Conservation (phyloP, 1,140 invertebrate species). For the Drosophila sp. region DNA sequence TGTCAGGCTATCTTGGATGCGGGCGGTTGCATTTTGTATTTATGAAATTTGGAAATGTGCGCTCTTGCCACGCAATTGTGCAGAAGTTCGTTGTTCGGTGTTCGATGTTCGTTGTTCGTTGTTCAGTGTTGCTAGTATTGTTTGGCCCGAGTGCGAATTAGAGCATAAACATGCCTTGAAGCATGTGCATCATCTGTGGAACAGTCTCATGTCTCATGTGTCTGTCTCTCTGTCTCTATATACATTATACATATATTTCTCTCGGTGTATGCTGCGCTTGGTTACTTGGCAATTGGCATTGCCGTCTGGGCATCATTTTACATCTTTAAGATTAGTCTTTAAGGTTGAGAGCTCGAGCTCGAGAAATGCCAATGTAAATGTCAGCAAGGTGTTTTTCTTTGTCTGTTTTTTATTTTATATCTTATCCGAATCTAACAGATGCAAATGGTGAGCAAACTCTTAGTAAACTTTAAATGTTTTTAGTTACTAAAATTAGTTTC, state of each 20-base stretch:
- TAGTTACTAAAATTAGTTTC: slow-evolving; percentile 40
- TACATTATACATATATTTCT: slow-evolving; percentile 7
- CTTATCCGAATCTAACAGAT: neutral
- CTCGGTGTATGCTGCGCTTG: slow-evolving; percentile 31
- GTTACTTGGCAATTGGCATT: slow-evolving; percentile 27
- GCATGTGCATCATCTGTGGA: slow-evolving; percentile 66
- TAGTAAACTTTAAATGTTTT: slow-evolving; percentile 16
- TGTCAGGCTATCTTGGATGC: slow-evolving; percentile 53
- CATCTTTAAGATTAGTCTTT: neutral
- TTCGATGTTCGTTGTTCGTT: slow-evolving; percentile 23
- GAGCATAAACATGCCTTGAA: slow-evolving; percentile 74
- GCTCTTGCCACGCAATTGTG: slow-evolving; percentile 74
- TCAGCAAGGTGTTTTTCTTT: slow-evolving; percentile 36
- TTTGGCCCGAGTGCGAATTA: slow-evolving; percentile 77
- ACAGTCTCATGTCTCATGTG: slow-evolving; percentile 27
- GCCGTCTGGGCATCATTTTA: slow-evolving; percentile 3
- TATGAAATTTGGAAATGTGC: slow-evolving; percentile 75
- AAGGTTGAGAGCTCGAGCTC: slow-evolving; percentile 2
- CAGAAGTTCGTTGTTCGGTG: slow-evolving; percentile 58
- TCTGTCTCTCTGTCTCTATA: slow-evolving; percentile 18
- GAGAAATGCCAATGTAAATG: slow-evolving; percentile 70
- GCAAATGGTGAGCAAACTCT: slow-evolving; percentile 8
- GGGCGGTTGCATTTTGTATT: slow-evolving; percentile 76
- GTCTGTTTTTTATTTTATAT: neutral
- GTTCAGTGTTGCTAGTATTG: slow-evolving; percentile 12